Base-by-base conservation (phyloP, 2,797 vertebrate genomes). In the Molothrus ater region DNA sequence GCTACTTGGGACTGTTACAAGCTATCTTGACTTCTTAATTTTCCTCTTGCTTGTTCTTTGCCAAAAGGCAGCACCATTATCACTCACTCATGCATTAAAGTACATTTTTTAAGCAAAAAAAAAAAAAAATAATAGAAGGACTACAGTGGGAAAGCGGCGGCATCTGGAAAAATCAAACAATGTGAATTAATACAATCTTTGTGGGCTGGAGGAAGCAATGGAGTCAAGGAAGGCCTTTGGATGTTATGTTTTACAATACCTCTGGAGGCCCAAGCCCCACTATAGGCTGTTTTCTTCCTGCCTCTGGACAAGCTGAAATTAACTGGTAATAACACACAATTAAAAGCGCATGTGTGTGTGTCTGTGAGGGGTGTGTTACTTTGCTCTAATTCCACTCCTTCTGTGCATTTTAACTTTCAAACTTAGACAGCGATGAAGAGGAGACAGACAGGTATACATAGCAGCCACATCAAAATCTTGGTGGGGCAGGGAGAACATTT, bases 381-480 rank as follows among this genome's bases (percentile, higher is more conserved):
- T 90, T 86, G 73, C 78, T 92, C 61, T 89, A 88, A 96, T 95
- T 95, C 95, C 79, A 54, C 90, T 90, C 93, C 73, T 96, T 84
- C 91, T 91, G 95, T 78, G 90, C 92, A 94, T 94, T 97, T 96
- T 93, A 96, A 92, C 96, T 97, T 95, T 96, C 93, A 96, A 88
- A 84, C 87, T 72, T 80, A 92, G 92, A 90, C 92, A 84, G 81
- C 56, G 9, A 83, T 78, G 84, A 95, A 91, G 91, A 96, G 83
- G 87, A 87, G 96, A 97, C 96, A 98, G 97, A 96, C 96, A 97
- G 97, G 97, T 97, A 95, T 85, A 95, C 92, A 96, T 73, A 95
- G 94, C 96, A 92, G 97, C 96, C 97, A 98, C 97, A 98, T 98
- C 97, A 97, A 97, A 97, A 96, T 97, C 97, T 95, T 96, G 92